A percentile compares a stretch with the other conserved stretches of the same genome.
Conservation (phyloP, 2,888 invertebrate species). For the Ormyrus labotus region DNA sequence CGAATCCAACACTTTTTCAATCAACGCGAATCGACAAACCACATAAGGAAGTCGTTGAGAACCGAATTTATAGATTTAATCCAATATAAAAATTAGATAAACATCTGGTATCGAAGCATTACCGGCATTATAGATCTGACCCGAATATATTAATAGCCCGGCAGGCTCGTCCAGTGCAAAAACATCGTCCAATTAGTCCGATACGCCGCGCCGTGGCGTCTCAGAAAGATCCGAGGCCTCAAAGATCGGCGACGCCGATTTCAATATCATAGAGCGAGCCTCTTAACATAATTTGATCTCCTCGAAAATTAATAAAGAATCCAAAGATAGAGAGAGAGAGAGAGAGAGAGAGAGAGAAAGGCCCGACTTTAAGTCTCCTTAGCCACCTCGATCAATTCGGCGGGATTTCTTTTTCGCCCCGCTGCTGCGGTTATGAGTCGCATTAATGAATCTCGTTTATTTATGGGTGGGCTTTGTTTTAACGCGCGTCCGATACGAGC, state of each 20-base stretch:
- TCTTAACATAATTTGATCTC: conserved; percentile 34
- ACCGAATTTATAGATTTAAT: background rate
- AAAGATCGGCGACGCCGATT: background rate
- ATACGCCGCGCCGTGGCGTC: too few relatives aligned
- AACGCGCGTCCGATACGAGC: conserved; percentile 18
- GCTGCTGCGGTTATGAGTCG: conserved; percentile 48
- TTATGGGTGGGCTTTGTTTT: conserved; percentile 55
- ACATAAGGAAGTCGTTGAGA: too few relatives aligned
- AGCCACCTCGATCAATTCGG: background rate
- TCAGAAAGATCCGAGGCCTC: too few relatives aligned
- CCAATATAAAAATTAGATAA: background rate
- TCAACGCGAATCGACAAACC: too few relatives aligned
- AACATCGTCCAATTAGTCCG: too few relatives aligned
- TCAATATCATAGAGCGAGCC: conserved; percentile 1
- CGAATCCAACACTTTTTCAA: too few relatives aligned
- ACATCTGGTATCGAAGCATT: too few relatives aligned
- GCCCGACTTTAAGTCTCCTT: conserved; percentile 3
- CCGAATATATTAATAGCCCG: too few relatives aligned
- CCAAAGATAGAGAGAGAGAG: background rate
- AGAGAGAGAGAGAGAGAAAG: background rate
- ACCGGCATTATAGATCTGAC: too few relatives aligned
- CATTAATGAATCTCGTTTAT: conserved; percentile 57
- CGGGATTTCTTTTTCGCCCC: conserved; percentile 13
- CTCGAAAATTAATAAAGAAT: conserved; percentile 27
- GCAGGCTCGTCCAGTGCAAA: too few relatives aligned